Evolutionary conservation across 1,140 invertebrate genomes (phyloP), one percentile per base, ranked within the genome.

Genomic region (Stenopsyche tienmushanensis): DNA sequence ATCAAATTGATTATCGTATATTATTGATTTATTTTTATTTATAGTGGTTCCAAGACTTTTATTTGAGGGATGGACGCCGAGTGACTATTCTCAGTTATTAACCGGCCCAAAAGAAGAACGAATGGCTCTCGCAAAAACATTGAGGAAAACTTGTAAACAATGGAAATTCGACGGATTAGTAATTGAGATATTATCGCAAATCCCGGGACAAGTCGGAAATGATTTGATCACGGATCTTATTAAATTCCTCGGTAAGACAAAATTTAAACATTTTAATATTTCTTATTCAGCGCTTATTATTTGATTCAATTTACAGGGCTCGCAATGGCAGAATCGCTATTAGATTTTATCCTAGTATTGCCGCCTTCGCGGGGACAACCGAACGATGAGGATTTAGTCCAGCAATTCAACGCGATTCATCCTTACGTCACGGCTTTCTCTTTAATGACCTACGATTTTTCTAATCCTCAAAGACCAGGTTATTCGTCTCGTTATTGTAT

Each of bases 391-490:
- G 94, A 97, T 80, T 82, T 82, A 21, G 82, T 86, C 64, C 79
- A 89, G 63, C 85, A 94, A 69, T 93, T 95, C 78, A 86, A 91
- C 71, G 82, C 83, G 42, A 81, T 97, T 10, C 86, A 88, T 70
- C 83, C 88, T 24, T 80, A 89, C 76, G 83, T 97, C 1, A 88
- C 90, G 73, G 89, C 86, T 54, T 95, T 97, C 75, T 96, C 93
- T 41, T 81, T 98, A 0, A 96, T 97, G 94, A 97, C 94, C 0
- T 98, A 98, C 77, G 96, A 98, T 77, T 97, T 88, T 78, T 96
- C 94, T 21, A 91, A 78, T 78, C 80, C 89, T 9, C 86, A 91
- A 74, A 85, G 86, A 72, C 91, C 92, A 66, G 92, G 91, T 83
- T 73, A 70, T 42, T 45, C 67, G 55, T 29, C 5, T 18, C 5